These are phyloP conservation scores for Noctua janthina DNA, from an alignment of 2,888 invertebrate species.

Conservation along the genomic window DNA sequence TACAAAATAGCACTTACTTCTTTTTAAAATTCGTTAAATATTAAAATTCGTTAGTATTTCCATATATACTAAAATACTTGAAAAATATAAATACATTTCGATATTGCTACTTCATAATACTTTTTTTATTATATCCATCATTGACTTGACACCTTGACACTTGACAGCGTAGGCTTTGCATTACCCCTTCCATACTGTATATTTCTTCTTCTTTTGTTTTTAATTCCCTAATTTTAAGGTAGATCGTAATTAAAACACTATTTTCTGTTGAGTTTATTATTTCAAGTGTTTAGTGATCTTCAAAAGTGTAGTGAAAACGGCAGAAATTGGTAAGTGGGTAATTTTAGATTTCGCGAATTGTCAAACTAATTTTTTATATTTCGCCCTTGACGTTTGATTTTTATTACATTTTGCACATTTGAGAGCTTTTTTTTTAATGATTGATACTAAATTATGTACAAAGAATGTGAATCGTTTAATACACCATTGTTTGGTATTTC, in stretches of 20 bases:
- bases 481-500: slow-evolving; percentile 54
- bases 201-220: slow-evolving; percentile 73
- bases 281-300: slow-evolving; percentile 57
- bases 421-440: slow-evolving; percentile 22
- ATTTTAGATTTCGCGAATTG: slow-evolving; percentile 68
- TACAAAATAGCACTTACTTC: no score
- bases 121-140: not conserved
- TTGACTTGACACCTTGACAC: slow-evolving; percentile 48
- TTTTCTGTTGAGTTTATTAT: slow-evolving; percentile 50
- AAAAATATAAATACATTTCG: slow-evolving; percentile 3
- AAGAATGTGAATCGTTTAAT: slow-evolving; percentile 26
- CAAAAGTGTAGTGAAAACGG: slow-evolving; percentile 61
- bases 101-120: slow-evolving; percentile 17
- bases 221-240: slow-evolving; percentile 59
- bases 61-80: no score
- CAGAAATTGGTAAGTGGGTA: slow-evolving; percentile 73
- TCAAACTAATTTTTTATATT: slow-evolving; percentile 71
- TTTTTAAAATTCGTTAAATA: no score
- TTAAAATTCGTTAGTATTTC: not conserved
- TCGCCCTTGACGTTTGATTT: slow-evolving; percentile 79
- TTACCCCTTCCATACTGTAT: slow-evolving; percentile 67
- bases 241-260: slow-evolving; percentile 43
- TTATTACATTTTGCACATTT: slow-evolving; percentile 52
- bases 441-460: slow-evolving; percentile 2
- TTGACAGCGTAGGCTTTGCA: slow-evolving; percentile 59